These are phyloP conservation scores for Xestia c-nigrum DNA, from an alignment of 2,888 invertebrate genomes.

Conservation along the genomic window DNA sequence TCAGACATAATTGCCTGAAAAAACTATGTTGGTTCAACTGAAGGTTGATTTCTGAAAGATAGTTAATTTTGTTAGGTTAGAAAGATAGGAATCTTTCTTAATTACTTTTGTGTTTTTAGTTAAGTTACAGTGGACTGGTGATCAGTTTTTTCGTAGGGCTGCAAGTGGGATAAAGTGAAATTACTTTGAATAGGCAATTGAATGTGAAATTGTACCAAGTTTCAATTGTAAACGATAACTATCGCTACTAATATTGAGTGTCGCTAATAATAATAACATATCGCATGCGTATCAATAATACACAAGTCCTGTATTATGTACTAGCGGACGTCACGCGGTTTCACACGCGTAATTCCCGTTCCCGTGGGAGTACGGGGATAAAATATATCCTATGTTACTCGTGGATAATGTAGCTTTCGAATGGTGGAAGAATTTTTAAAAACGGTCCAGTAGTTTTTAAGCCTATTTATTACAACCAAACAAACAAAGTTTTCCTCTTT, in stretches of 20 bases:
- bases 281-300: not conserved
- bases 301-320: not conserved
- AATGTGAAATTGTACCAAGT: not conserved
- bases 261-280: not conserved
- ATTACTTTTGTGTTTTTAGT: not conserved
- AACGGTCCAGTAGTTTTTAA: too few species aligned
- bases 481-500: too few species aligned
- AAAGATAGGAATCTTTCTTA: conserved; percentile 1
- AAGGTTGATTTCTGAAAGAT: conserved; percentile 19
- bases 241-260: not conserved
- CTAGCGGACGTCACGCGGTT: too few species aligned
- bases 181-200: not conserved
- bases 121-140: not conserved
- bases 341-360: too few species aligned
- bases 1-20: conserved; percentile 46
- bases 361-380: too few species aligned
- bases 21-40: conserved; percentile 11
- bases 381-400: too few species aligned
- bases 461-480: too few species aligned
- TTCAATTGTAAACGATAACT: not conserved
- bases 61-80: not conserved
- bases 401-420: too few species aligned
- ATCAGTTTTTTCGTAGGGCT: not conserved
- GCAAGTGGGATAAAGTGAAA: not conserved
- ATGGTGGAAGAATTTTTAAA: too few species aligned